Evolutionary conservation across 2,113 vertebrate genomes (phyloP).

Genomic region (Hippocampus comes): DNA sequence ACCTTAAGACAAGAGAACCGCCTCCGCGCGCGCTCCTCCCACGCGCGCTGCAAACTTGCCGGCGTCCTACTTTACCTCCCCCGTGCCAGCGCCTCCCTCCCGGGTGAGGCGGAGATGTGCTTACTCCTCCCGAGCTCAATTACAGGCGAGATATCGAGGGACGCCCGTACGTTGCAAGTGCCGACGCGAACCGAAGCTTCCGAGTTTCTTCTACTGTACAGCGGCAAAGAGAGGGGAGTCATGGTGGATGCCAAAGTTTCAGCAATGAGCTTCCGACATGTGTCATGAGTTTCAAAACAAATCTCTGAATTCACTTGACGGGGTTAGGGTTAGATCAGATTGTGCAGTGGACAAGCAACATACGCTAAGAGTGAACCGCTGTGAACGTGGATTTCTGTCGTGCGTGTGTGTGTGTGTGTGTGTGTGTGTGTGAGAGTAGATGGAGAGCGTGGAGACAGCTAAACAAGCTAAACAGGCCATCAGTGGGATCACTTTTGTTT

Average conservation of each 20-base stretch:
- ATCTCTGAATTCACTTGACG: too few species aligned
- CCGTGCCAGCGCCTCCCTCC: conserved; percentile 48
- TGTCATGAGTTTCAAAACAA: too few species aligned
- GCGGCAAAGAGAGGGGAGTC: too few species aligned
- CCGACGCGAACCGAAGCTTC: too few species aligned
- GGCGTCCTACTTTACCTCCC: conserved; percentile 57
- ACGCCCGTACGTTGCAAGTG: background rate
- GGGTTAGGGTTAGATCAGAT: background rate
- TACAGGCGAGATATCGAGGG: conserved; percentile 55
- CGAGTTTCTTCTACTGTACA: too few species aligned
- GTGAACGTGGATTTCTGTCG: conserved; percentile 16
- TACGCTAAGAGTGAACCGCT: background rate
- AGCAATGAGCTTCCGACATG: too few species aligned
- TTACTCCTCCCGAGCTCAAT: conserved; percentile 61
- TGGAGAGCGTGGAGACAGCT: conserved; percentile 36
- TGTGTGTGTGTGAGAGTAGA: background rate
- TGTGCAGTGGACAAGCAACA: background rate
- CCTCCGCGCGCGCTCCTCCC: conserved; percentile 60
- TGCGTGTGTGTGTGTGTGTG: conserved; percentile 16
- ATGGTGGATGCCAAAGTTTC: too few species aligned
- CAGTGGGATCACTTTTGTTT: conserved; percentile 72
- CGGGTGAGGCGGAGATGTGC: conserved; percentile 54
- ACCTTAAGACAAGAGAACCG: conserved; percentile 68
- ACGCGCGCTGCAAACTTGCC: conserved; percentile 18
- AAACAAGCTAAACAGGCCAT: conserved; percentile 72